phyloP scores from a whole-genome alignment of 2,113 vertebrate species.

The Hemicordylus capensis region DNA sequence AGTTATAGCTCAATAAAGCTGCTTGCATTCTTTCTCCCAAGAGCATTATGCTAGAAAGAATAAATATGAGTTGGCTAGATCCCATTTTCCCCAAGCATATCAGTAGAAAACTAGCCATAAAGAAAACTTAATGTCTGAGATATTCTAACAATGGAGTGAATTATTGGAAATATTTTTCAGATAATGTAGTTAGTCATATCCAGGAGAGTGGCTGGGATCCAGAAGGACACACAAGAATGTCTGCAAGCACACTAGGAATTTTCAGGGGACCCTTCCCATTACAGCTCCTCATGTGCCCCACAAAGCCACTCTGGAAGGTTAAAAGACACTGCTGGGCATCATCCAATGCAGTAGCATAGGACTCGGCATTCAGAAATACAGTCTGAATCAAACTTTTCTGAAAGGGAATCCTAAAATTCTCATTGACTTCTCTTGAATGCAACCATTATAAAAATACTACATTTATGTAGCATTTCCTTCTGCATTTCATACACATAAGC shows the following conservation, averaged over 20 bases:
- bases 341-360: not conserved
- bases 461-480: too few species aligned
- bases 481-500: not conserved
- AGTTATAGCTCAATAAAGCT: not conserved
- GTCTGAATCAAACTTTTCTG: not conserved
- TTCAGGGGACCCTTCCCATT: not conserved
- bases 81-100: not conserved
- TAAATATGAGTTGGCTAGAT: slow-evolving; percentile 9
- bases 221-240: not conserved
- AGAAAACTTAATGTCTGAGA: not conserved
- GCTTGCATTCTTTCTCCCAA: not conserved
- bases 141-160: not conserved
- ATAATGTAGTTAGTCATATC: not conserved
- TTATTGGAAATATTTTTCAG: not conserved
- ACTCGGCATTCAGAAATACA: not conserved
- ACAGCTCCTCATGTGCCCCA: not conserved
- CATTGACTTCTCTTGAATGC: not conserved
- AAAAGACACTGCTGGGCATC: not conserved
- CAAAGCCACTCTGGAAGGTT: not conserved
- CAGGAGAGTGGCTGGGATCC: not conserved
- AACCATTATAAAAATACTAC: too few species aligned
- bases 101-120: not conserved
- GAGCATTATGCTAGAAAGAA: not conserved
- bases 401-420: not conserved
- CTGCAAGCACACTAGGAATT: not conserved